These are phyloP conservation scores for Brachionus paranguensis DNA, from an alignment of 1,140 invertebrate species.

Conservation along the genomic window DNA sequence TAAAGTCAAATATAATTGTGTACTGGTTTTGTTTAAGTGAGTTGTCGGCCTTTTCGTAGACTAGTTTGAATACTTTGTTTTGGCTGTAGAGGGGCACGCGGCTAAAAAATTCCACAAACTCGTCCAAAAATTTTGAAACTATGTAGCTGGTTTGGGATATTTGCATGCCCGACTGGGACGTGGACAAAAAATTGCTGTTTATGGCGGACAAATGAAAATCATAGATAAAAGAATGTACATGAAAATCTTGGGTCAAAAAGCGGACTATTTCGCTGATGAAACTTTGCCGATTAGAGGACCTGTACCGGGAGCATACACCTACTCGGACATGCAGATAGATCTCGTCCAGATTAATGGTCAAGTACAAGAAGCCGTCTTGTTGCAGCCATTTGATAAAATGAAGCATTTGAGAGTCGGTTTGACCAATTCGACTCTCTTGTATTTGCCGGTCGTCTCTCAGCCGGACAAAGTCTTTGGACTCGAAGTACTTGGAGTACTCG, in stretches of 20 bases:
- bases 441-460: not conserved
- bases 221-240: slow-evolving; percentile 38
- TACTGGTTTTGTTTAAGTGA: not conserved
- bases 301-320: not conserved
- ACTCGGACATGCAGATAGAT: slow-evolving; percentile 1
- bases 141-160: slow-evolving; percentile 6
- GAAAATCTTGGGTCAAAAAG: slow-evolving; percentile 30
- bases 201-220: slow-evolving; percentile 31
- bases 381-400: slow-evolving; percentile 38
- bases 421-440: not conserved
- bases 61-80: slow-evolving; percentile 33
- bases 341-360: slow-evolving; percentile 14
- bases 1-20: slow-evolving; percentile 18
- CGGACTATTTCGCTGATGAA: slow-evolving; percentile 15
- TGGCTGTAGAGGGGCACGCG: slow-evolving; percentile 21
- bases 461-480: not conserved
- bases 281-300: not conserved
- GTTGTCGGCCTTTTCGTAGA: slow-evolving; percentile 12
- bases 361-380: slow-evolving; percentile 31
- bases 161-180: not conserved
- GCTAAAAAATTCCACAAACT: slow-evolving; percentile 34
- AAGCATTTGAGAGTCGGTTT: not conserved
- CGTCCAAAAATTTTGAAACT: slow-evolving; percentile 21
- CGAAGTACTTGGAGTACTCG: slow-evolving; percentile 32
- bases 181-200: slow-evolving; percentile 1